These are phyloP conservation scores for Mesoclemmys tuberculata DNA, from an alignment of 2,113 vertebrate genomes.

Conservation along the genomic window DNA sequence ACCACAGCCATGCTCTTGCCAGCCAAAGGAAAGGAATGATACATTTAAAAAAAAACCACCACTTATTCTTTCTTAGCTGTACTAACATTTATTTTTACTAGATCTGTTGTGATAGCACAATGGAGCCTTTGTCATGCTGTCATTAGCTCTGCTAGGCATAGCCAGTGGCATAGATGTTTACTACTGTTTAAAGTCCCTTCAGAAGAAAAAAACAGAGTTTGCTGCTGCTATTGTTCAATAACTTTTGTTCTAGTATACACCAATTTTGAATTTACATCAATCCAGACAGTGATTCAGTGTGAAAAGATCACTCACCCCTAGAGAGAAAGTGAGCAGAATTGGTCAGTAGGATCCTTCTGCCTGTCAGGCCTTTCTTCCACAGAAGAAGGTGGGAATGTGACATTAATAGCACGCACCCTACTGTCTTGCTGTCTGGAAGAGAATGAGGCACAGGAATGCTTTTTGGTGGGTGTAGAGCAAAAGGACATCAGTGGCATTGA, in stretches of 20 bases:
- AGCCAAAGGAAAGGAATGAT: not conserved
- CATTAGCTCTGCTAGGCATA: not conserved
- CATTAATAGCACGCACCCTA: rapidly evolving
- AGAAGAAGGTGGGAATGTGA: not conserved
- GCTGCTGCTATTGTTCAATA: not conserved
- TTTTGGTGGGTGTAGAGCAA: not conserved
- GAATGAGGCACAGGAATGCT: not conserved
- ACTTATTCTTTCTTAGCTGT: not conserved
- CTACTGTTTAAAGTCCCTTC: not conserved
- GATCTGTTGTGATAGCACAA: not conserved
- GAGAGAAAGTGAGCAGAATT: not conserved
- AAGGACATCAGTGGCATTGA: rapidly evolving
- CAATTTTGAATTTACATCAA: not conserved
- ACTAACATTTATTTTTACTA: not conserved
- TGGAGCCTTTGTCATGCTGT: not conserved
- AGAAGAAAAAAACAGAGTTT: not conserved
- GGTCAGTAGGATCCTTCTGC: not conserved
- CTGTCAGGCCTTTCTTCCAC: not conserved
- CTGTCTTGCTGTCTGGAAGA: not conserved
- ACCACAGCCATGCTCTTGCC: not conserved
- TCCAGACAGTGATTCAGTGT: not conserved
- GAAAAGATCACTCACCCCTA: not conserved
- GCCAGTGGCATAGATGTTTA: not conserved
- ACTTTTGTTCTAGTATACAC: not conserved
- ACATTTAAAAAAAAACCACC: rapidly evolving